Evolutionary conservation across 2,797 vertebrate species (phyloP).

Genomic region (Threskiornis aethiopicus): DNA sequence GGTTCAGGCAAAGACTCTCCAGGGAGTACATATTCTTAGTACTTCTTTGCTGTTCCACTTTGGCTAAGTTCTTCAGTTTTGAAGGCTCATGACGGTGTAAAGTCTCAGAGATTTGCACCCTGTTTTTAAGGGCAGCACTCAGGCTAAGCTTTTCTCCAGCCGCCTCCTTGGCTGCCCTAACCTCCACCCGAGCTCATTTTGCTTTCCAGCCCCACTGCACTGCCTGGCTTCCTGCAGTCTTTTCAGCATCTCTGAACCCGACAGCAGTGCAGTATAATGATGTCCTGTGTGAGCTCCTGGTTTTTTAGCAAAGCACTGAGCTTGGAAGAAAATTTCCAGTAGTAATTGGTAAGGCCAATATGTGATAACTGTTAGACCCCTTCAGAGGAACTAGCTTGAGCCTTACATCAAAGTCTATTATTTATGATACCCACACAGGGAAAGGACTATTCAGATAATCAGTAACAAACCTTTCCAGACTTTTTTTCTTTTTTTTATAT

Average conservation of each 20-base stretch:
- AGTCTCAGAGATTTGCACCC: background rate
- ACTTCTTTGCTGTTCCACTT: background rate
- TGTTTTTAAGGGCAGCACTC: background rate
- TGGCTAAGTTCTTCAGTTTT: background rate
- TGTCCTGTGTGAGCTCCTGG: background rate
- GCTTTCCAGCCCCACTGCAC: rapidly evolving
- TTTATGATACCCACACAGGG: background rate
- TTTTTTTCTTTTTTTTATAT: background rate
- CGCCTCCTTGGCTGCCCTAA: background rate
- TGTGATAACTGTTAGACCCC: background rate
- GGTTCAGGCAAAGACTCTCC: background rate
- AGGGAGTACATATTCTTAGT: background rate
- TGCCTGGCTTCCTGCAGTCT: background rate
- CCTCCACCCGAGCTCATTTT: background rate
- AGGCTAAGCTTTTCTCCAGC: background rate
- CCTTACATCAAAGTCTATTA: background rate
- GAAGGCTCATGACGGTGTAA: background rate
- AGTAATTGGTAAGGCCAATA: background rate
- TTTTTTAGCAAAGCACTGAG: background rate
- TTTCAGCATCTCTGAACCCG: background rate
- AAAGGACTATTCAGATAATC: background rate
- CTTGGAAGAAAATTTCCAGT: background rate
- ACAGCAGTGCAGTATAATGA: background rate
- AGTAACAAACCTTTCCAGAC: background rate
- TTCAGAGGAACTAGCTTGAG: background rate